Percentiles rank a stretch among this genome's conserved stretches.
These are phyloP conservation scores for Rhagologus leucostigma DNA, from an alignment of 2,113 vertebrate genomes.

Conservation along the genomic window DNA sequence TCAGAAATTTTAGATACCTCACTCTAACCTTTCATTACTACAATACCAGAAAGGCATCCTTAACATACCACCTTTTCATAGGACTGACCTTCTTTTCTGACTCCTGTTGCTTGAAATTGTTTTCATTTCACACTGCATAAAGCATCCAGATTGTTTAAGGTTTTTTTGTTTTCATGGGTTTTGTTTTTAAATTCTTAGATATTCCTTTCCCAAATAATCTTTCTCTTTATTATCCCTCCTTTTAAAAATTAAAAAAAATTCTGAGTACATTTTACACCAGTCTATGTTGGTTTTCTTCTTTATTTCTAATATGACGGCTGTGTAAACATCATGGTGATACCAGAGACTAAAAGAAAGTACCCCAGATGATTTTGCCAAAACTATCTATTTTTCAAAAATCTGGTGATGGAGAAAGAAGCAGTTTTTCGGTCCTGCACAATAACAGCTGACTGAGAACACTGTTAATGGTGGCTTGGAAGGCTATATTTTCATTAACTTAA, in stretches of 20 bases:
- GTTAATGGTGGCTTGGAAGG: not conserved
- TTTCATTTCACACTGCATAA: not conserved
- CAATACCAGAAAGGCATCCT: not conserved
- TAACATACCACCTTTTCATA: not conserved
- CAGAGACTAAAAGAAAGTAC: not conserved
- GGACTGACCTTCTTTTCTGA: not conserved
- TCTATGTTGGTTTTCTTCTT: not conserved
- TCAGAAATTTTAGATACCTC: not conserved
- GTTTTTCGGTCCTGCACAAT: not conserved
- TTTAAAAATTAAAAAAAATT: not conserved
- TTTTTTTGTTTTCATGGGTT: not conserved
- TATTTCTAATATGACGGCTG: not conserved
- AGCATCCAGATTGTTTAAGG: accelerated
- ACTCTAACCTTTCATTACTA: not conserved
- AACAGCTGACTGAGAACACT: not conserved
- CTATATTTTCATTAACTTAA: not conserved
- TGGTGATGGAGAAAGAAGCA: not conserved
- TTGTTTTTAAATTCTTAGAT: not conserved
- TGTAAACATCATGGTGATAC: not conserved
- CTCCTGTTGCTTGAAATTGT: accelerated
- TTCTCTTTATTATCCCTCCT: not conserved
- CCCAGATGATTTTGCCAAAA: not conserved
- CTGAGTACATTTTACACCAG: accelerated
- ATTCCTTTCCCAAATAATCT: not conserved
- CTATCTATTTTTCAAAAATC: not conserved